These are phyloP conservation scores for Phyllopteryx taeniolatus DNA, from an alignment of 2,113 vertebrate genomes.

Conservation along the genomic window DNA sequence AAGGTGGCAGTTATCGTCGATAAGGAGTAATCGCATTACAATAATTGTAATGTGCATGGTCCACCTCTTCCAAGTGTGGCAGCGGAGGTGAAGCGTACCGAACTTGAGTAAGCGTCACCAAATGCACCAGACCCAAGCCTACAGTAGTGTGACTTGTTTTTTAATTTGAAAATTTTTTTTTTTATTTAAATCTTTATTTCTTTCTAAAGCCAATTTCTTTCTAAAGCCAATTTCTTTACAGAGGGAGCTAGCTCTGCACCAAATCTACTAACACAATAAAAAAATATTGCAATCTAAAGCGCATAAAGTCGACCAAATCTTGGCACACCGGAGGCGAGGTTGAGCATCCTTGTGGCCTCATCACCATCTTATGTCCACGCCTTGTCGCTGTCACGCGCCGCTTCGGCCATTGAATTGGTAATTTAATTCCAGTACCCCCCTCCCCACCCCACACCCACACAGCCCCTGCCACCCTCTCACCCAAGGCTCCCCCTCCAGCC, in stretches of 20 bases:
- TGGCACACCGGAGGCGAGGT: background rate
- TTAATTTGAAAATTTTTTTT: too few species aligned
- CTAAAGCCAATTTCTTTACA: background rate
- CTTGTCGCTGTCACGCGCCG: constrained; percentile 44
- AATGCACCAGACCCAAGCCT: background rate
- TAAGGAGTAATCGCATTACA: too few species aligned
- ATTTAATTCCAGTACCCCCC: constrained; percentile 63
- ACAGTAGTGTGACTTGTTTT: background rate
- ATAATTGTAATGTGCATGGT: too few species aligned
- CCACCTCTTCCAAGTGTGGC: too few species aligned
- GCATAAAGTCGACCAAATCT: constrained; percentile 1
- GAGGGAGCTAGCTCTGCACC: background rate
- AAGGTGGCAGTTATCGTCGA: background rate
- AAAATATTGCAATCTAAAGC: constrained; percentile 2
- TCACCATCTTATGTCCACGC: constrained; percentile 54
- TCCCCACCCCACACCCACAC: constrained; percentile 39
- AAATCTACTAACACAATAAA: constrained; percentile 43
- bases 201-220: background rate
- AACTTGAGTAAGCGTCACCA: background rate
- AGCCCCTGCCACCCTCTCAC: constrained; percentile 20
- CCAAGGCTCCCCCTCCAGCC: constrained; percentile 42
- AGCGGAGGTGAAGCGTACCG: background rate
- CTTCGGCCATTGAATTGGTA: constrained; percentile 67
- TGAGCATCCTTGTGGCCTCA: constrained; percentile 35
- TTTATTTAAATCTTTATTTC: background rate